Evolutionary conservation across 1,140 invertebrate genomes (phyloP), one percentile per base, ranked within the genome.

Genomic region (Micrasema longulum): DNA sequence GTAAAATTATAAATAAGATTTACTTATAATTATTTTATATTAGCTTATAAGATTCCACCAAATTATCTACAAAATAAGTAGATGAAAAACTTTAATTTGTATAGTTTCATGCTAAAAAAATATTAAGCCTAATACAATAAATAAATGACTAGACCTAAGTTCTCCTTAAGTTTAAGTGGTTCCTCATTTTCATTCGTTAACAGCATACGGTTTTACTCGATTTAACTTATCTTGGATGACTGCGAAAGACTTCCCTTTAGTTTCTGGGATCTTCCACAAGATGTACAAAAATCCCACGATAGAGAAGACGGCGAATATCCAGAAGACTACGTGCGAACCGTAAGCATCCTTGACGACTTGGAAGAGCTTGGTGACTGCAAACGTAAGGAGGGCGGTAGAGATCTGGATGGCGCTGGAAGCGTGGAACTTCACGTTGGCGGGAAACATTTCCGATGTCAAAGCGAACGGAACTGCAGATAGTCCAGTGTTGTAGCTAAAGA

Each of bases 201-300:
- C n/a, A 16, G 18, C n/a, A 16, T 31, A 12, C 5, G 2, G 7
- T 48, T 65, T 18, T 10, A 55, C 45, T 14, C 53, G 16, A 22
- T 70, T 80, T 5, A 84, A 75, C 57, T 81, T 79, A 4, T 79
- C 80, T 71, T 84, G 83, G 67, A 85, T 84, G 73, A 75, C 77
- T 7, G 82, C 88, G 43, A 94, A 86, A 0, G 90, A 89, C 78
- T 92, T 92, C 11, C 91, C 91, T 81, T 95, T 95, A 0, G 93
- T 96, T 82, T 96, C 93, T 0, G 93, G 92, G 12, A 94, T 83
- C 35, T 87, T 85, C 1, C 86, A 80, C 14, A 90, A 79, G 43
- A 90, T 86, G 77, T 90, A 93, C n/a, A 90, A 60, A 0, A 90
- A 78, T 4, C 90, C 87, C 4, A 89, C 47, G 0, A 89, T 73